phyloP scores from a whole-genome alignment of 2,888 invertebrate genomes.

The Pammene fasciana region DNA sequence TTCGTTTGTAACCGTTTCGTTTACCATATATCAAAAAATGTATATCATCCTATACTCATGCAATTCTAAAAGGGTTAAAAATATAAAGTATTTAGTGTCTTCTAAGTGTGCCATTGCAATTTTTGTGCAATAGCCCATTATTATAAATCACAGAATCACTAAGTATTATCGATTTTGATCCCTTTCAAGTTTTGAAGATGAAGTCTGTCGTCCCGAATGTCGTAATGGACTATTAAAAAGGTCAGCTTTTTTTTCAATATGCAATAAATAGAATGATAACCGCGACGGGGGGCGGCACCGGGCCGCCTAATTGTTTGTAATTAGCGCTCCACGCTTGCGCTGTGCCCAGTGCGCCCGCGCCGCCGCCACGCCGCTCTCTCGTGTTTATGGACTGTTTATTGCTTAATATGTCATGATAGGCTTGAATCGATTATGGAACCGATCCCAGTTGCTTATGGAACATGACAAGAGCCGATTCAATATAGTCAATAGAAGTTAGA shows the following conservation, averaged over 20 bases:
- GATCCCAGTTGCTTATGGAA: slow-evolving; percentile 46
- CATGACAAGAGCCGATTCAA: slow-evolving; percentile 42
- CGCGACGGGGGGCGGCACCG: slow-evolving; percentile 61
- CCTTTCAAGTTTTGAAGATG: slow-evolving; percentile 44
- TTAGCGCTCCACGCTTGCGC: slow-evolving; percentile 62
- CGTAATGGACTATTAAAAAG: slow-evolving; percentile 56
- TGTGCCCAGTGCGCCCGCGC: slow-evolving; percentile 46
- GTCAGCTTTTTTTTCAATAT: slow-evolving; percentile 70
- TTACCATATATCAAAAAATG: too few relatives aligned
- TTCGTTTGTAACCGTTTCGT: too few relatives aligned
- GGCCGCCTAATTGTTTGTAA: slow-evolving; percentile 76
- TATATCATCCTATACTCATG: too few relatives aligned
- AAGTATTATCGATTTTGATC: slow-evolving; percentile 13
- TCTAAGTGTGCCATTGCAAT: too few relatives aligned
- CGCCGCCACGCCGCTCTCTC: slow-evolving; percentile 47
- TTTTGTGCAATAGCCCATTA: background rate
- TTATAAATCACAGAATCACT: background rate
- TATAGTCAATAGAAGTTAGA: slow-evolving; percentile 11
- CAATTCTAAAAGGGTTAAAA: too few relatives aligned
- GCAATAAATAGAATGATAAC: slow-evolving; percentile 72
- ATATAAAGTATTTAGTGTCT: too few relatives aligned
- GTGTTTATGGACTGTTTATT: slow-evolving; percentile 77
- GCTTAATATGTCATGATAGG: slow-evolving; percentile 73
- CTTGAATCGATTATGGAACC: slow-evolving; percentile 48
- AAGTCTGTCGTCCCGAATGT: slow-evolving; percentile 52